Percentiles rank a stretch among this genome's conserved stretches.
Conservation (phyloP, 2,888 invertebrate genomes). For the Tholera decimalis region DNA sequence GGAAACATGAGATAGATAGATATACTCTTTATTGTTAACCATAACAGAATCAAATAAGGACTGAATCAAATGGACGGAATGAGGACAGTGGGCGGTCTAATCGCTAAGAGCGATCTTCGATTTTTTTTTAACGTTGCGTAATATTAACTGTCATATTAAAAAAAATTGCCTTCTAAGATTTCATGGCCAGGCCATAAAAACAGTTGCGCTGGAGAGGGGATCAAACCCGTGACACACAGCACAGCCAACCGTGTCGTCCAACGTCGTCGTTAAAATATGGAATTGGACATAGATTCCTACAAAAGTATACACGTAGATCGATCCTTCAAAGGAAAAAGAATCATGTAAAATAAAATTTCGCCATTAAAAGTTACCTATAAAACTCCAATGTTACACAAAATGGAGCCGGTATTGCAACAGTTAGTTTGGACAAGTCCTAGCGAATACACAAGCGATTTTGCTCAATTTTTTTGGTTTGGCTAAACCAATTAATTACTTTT, state of each 20-base stretch:
- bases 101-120: no score
- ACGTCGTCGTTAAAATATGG: no score
- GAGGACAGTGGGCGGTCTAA: no score
- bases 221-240: no score
- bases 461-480: slow-evolving; percentile 21
- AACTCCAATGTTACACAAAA: slow-evolving; percentile 15
- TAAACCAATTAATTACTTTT: slow-evolving; percentile 50
- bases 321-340: not conserved
- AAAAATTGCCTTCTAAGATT: no score
- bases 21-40: no score
- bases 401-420: slow-evolving; percentile 14
- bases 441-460: slow-evolving; percentile 16
- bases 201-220: no score
- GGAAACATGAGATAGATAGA: no score
- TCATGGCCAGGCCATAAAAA: no score
- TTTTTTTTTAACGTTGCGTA: not conserved
- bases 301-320: not conserved
- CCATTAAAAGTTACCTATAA: not conserved
- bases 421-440: slow-evolving; percentile 25
- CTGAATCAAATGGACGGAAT: no score
- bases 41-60: no score
- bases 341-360: not conserved
- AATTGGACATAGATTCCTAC: not conserved
- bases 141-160: not conserved
- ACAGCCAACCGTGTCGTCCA: no score